Percentiles rank a stretch among this genome's conserved stretches.
Conservation (phyloP, 2,888 invertebrate genomes). For the Theodoxus fluviatilis region DNA sequence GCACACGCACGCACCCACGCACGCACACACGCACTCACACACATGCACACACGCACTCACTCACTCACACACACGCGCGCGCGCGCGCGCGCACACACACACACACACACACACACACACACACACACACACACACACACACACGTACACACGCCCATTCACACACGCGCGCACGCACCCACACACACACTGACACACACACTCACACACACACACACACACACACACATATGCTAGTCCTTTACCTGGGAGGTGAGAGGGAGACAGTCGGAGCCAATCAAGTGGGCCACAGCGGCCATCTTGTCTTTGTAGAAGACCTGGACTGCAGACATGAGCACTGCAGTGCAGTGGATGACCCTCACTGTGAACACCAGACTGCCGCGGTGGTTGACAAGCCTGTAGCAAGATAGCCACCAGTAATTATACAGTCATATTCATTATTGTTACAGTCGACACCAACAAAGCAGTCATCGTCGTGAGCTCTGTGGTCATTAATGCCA, state of each 20-base stretch:
- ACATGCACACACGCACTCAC: background rate
- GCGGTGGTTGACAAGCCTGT: conserved; percentile 59
- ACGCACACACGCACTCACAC: too few relatives aligned
- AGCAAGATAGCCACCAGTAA: background rate
- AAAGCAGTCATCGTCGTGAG: too few relatives aligned
- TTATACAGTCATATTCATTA: too few relatives aligned
- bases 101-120: conserved; percentile 7
- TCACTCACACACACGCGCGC: conserved; percentile 8
- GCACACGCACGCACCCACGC: too few relatives aligned
- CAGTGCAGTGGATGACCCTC: conserved; percentile 67
- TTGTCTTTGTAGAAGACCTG: conserved; percentile 65
- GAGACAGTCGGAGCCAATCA: conserved; percentile 67
- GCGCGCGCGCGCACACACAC: background rate
- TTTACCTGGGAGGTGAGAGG: conserved; percentile 59
- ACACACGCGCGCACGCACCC: conserved; percentile 24
- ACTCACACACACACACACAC: conserved; percentile 5
- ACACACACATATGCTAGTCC: background rate
- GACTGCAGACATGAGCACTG: conserved; percentile 67
- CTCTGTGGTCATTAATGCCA: too few relatives aligned
- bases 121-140: background rate
- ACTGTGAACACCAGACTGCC: conserved; percentile 63
- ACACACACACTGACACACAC: conserved; percentile 3
- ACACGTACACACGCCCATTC: background rate
- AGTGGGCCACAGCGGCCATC: conserved; percentile 66
- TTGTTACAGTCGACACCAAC: too few relatives aligned